Evolutionary conservation across 2,888 invertebrate species (phyloP).

Genomic region (Orchestes rusci): DNA sequence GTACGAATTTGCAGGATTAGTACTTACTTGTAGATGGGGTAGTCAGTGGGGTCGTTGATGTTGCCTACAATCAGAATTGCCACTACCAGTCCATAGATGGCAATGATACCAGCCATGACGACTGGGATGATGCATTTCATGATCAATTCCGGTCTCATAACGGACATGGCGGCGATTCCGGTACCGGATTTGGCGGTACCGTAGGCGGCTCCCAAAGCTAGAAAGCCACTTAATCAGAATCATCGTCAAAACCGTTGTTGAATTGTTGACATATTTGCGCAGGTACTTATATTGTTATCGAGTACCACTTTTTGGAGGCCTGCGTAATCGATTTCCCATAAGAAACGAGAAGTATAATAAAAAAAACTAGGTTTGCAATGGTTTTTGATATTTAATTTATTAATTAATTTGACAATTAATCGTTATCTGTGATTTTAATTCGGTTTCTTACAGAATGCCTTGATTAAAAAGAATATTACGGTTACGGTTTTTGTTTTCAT

Average conservation of each 20-base stretch:
- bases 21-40: slow-evolving; percentile 71
- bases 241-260: too few species aligned
- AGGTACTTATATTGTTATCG: background rate
- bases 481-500: too few species aligned
- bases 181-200: slow-evolving; percentile 99
- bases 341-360: too few species aligned
- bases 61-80: slow-evolving; percentile 95
- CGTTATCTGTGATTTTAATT: too few species aligned
- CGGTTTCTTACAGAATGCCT: too few species aligned
- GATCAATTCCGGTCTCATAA: slow-evolving; percentile 99
- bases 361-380: too few species aligned
- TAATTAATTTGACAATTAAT: too few species aligned
- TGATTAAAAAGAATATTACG: too few species aligned
- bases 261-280: too few species aligned
- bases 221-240: slow-evolving; percentile 38
- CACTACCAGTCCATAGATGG: slow-evolving; percentile 98
- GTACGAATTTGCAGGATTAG: too few species aligned
- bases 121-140: slow-evolving; percentile 99
- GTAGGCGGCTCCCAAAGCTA: slow-evolving; percentile 98
- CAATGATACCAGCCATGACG: slow-evolving; percentile 99
- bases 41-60: slow-evolving; percentile 56
- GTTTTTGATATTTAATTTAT: too few species aligned
- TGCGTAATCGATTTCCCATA: too few species aligned
- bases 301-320: background rate
- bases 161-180: slow-evolving; percentile 99